Base-by-base conservation (phyloP, 2,797 vertebrate genomes). In the Furcifer pardalis region DNA sequence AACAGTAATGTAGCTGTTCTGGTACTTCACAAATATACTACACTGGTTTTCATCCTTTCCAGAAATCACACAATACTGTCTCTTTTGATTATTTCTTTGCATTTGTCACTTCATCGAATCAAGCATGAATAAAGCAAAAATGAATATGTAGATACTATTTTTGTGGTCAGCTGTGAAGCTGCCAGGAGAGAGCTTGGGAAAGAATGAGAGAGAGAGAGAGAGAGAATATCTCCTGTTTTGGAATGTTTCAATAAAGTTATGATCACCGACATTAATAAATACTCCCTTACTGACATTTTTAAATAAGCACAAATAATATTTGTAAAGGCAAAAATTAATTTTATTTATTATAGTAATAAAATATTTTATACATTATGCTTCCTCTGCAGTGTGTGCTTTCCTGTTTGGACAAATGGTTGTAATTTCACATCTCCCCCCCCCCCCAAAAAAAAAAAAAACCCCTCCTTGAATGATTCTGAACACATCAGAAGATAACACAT, bases 331-430 rank as follows among this genome's bases (percentile, higher is more conserved):
- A 94, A 90, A 90, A 95, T 93, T 93, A 96, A 91, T 95, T 96
- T 97, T 96, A 95, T 97, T 96, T 97, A 97, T 97, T 95, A 96
- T 89, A 95, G 95, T 95, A 98, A 97, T 98, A 97, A 98, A 98
- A 88, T 89, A 96, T 98, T 98, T 98, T 97, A 95, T 97, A 98
- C 95, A 96, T 95, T 91, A 44, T 82, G 72, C 75, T 60, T 56
- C 56, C 77, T 81, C 78, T 76, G 42, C 30, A 68, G 82, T 35
- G 85, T 91, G 89, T 86, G 84, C 65, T 88, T 93, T 95, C 92
- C 79, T 80, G 0, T 76, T 63, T 59, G 72, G 44, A 62, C 13
- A 49, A 69, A 86, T 81, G 63, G 37, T 23, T 69, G 9, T 13
- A 46, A 69, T 81, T 77, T 40, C 30, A 86, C 19, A 23, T 77